phyloP scores from a whole-genome alignment of 1,140 invertebrate genomes.

The Helicoverpa zea region DNA sequence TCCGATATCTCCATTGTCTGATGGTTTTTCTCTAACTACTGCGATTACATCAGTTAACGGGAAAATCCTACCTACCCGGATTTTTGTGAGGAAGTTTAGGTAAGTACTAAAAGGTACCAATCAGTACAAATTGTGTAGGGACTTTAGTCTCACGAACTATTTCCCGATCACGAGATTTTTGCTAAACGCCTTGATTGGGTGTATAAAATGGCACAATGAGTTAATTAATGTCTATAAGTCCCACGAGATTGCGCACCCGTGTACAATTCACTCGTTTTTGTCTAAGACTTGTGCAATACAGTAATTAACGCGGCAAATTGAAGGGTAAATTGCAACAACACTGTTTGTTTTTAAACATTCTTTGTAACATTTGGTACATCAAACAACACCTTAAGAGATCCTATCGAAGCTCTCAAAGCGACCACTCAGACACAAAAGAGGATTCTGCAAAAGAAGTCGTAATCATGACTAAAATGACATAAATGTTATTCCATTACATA shows the following conservation, averaged over 20 bases:
- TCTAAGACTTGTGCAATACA: constrained; percentile 20
- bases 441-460: too few relatives aligned
- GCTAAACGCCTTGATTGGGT: constrained; percentile 33
- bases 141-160: constrained; percentile 22
- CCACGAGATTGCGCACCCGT: constrained; percentile 38
- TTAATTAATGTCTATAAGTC: constrained; percentile 45
- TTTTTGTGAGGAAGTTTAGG: not conserved
- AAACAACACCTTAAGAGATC: too few relatives aligned
- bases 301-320: constrained; percentile 27
- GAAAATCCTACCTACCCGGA: not conserved
- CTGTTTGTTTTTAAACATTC: constrained; percentile 1
- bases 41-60: too few relatives aligned
- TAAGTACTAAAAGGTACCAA: not conserved
- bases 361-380: not conserved
- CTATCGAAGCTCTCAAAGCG: too few relatives aligned
- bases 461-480: too few relatives aligned
- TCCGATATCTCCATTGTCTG: too few relatives aligned
- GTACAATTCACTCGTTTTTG: constrained; percentile 44
- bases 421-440: too few relatives aligned
- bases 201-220: constrained; percentile 44
- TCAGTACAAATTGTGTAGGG: not conserved
- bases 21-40: too few relatives aligned
- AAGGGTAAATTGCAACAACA: constrained; percentile 38
- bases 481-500: not conserved
- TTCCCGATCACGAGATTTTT: constrained; percentile 29